phyloP scores from a whole-genome alignment of 2,113 vertebrate genomes.

The Chaetodon trifascialis region DNA sequence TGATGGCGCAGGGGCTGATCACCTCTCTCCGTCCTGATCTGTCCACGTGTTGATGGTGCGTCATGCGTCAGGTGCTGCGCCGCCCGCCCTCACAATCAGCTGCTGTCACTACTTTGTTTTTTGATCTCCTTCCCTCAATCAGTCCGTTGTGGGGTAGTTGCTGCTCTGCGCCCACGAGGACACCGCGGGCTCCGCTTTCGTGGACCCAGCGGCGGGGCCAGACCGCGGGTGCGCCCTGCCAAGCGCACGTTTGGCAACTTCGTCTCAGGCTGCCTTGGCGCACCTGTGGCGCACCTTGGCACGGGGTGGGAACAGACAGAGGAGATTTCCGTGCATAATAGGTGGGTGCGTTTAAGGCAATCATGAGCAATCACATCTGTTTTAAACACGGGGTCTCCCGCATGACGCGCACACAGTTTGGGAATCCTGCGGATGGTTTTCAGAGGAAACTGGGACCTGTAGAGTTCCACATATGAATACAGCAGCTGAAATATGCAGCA shows the following conservation, averaged over 20 bases:
- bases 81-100: background rate
- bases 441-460: background rate
- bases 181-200: background rate
- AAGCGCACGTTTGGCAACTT: background rate
- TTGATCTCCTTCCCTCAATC: background rate
- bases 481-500: background rate
- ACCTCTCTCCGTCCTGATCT: too few species aligned
- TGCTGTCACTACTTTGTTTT: slow-evolving; percentile 14
- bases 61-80: too few species aligned
- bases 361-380: background rate
- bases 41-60: background rate
- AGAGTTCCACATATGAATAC: background rate
- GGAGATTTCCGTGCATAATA: background rate
- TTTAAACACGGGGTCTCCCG: background rate
- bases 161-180: background rate
- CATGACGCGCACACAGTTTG: background rate
- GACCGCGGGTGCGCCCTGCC: background rate
- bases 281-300: slow-evolving; percentile 24
- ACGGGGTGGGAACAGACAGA: background rate
- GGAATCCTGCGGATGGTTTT: background rate
- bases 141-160: background rate
- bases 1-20: background rate
- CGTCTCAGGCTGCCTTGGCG: background rate
- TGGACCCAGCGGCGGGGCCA: background rate
- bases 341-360: background rate